These are phyloP conservation scores for Neostethus bicornis DNA, from an alignment of 2,797 vertebrate genomes.

Conservation along the genomic window DNA sequence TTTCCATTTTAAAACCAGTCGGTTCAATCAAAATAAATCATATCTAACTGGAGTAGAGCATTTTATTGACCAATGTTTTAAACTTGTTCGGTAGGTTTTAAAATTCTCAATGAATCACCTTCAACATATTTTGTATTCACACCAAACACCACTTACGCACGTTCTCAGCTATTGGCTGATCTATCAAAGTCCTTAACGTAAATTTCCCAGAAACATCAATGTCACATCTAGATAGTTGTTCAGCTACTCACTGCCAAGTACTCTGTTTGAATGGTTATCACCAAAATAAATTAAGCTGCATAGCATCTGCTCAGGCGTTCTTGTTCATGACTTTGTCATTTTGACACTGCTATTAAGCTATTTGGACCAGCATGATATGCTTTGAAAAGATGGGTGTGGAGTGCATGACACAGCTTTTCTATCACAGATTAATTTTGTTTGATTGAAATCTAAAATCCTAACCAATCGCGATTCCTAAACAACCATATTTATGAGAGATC, in stretches of 20 bases:
- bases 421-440: slow-evolving; percentile 8
- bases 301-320: too few species aligned
- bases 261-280: neutral
- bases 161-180: neutral
- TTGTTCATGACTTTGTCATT: neutral
- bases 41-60: too few species aligned
- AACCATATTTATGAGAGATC: slow-evolving; percentile 6
- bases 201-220: slow-evolving; percentile 2
- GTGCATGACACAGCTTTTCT: slow-evolving; percentile 28
- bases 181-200: neutral
- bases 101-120: neutral
- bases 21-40: too few species aligned
- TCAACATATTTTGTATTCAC: too few species aligned
- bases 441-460: too few species aligned
- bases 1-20: too few species aligned
- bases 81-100: too few species aligned
- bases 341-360: neutral
- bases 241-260: neutral
- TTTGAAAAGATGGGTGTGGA: slow-evolving; percentile 8
- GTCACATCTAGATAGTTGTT: neutral
- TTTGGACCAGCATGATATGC: slow-evolving; percentile 5
- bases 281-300: neutral
- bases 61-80: too few species aligned
- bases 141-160: neutral
- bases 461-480: too few species aligned